Conservation (phyloP, 2,888 invertebrate species). For the Nycteola revayana region DNA sequence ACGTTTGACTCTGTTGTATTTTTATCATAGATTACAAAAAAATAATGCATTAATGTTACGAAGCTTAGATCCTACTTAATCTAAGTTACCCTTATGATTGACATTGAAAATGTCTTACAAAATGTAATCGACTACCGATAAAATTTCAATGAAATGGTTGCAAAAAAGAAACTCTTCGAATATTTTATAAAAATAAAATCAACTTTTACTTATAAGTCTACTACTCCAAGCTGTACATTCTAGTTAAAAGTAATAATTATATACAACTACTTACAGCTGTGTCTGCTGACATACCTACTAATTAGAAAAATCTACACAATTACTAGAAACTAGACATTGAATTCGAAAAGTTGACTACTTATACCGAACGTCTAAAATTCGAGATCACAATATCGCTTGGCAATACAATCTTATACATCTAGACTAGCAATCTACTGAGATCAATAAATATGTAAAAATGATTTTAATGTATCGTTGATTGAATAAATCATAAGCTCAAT, state of each 20-base stretch:
- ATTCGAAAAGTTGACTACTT: constrained; percentile 32
- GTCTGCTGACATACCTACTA: constrained; percentile 17
- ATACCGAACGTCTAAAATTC: constrained; percentile 39
- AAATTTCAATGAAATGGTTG: constrained; percentile 16
- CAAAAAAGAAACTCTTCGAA: constrained; percentile 21
- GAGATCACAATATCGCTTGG: constrained; percentile 79
- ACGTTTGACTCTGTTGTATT: constrained; percentile 48
- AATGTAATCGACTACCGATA: constrained; percentile 5
- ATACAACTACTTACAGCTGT: constrained; percentile 21
- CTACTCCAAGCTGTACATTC: constrained; percentile 37
- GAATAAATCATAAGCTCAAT: constrained; percentile 29
- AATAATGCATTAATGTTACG: constrained; percentile 11
- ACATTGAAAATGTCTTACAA: constrained; percentile 19
- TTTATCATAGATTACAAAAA: constrained; percentile 11
- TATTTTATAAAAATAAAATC: constrained; percentile 40
- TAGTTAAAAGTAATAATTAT: constrained; percentile 26
- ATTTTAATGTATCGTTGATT: constrained; percentile 21
- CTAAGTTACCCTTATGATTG: constrained; percentile 26
- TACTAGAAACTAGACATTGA: constrained; percentile 27
- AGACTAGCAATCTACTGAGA: constrained; percentile 49
- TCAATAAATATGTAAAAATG: constrained; percentile 28
- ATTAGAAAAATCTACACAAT: constrained; percentile 26
- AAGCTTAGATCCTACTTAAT: constrained; percentile 22
- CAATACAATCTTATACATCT: constrained; percentile 60
- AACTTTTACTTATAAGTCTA: constrained; percentile 31